Evolutionary conservation across 2,797 vertebrate genomes (phyloP), one percentile per base, ranked within the genome.

Genomic region (Acanthurus lineatus): DNA sequence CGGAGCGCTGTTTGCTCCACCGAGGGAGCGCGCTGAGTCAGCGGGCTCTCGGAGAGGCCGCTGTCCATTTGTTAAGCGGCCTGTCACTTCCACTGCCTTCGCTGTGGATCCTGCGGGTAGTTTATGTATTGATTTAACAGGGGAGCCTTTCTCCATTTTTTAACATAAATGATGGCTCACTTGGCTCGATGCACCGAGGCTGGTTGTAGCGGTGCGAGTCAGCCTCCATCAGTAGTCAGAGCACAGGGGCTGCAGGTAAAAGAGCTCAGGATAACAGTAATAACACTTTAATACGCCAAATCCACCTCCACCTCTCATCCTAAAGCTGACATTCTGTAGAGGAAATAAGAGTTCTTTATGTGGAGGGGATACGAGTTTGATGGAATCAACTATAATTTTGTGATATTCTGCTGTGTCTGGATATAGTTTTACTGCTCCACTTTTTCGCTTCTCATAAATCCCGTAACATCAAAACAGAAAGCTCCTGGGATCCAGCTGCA

Each of bases 61-160:
- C 49, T 51, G 73, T 89, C 94, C 93, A 94, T 95, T 94, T 89
- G 87, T 95, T 94, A 93, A 89, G 87, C 88, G 17, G 81, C 85
- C 84, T 90, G 94, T 95, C 94, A 88, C 85, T 83, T 93, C 87
- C 76, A 49, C 90, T 86, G 86, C 89, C 91, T 87, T 73, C 75
- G 58, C 88, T 62, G 92, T 91, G 91, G 89, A 93, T 87, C 88
- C 89, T 83, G 85, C 66, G 75, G 90, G 91, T 93, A 92, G 91
- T 95, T 95, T 93, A 93, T 94, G 89, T 93, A 95, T 95, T 93
- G 95, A 95, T 95, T 94, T 93, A 95, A 91, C 91, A 70, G 28
- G 86, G 73, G 83, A 81, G 90, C 89, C 79, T 85, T 83, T 86
- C 88, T 91, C 88, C 78, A 87, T 94, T 94, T 93, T 93, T 94